phyloP scores from a whole-genome alignment of 2,888 invertebrate genomes.

The Liopterus haemorrhoidalis region DNA sequence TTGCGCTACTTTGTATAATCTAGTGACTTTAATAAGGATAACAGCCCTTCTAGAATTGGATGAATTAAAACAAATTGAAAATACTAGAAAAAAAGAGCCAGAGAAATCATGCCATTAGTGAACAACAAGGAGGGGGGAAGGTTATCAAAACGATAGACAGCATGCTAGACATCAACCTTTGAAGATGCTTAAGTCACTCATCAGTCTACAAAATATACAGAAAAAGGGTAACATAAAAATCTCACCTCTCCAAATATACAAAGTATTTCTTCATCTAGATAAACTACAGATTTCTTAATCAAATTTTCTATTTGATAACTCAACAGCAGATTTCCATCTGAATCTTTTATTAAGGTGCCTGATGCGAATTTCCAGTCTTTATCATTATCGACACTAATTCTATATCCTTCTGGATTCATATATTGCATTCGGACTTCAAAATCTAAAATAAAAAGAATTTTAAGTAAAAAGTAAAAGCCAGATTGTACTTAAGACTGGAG shows the following conservation, averaged over 20 bases:
- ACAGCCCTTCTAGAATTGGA: too few species aligned
- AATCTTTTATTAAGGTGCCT: constrained; percentile 44
- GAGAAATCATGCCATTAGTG: too few species aligned
- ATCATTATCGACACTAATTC: too few species aligned
- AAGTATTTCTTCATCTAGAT: constrained; percentile 52
- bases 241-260: constrained; percentile 60
- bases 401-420: constrained; percentile 44
- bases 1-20: too few species aligned
- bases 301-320: constrained; percentile 51
- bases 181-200: neutral
- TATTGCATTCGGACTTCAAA: constrained; percentile 54
- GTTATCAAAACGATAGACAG: neutral
- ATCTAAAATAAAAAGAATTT: constrained; percentile 44
- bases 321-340: constrained; percentile 45
- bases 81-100: too few species aligned
- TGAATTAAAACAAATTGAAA: too few species aligned
- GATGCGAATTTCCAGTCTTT: constrained; percentile 53
- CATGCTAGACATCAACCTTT: constrained; percentile 2
- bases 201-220: constrained; percentile 5
- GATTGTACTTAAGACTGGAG: too few species aligned
- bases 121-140: too few species aligned
- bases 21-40: too few species aligned
- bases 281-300: constrained; percentile 52
- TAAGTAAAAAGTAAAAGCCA: neutral
- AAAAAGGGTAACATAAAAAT: too few species aligned